phyloP scores from a whole-genome alignment of 2,113 vertebrate genomes.

The Triplophysa rosa region DNA sequence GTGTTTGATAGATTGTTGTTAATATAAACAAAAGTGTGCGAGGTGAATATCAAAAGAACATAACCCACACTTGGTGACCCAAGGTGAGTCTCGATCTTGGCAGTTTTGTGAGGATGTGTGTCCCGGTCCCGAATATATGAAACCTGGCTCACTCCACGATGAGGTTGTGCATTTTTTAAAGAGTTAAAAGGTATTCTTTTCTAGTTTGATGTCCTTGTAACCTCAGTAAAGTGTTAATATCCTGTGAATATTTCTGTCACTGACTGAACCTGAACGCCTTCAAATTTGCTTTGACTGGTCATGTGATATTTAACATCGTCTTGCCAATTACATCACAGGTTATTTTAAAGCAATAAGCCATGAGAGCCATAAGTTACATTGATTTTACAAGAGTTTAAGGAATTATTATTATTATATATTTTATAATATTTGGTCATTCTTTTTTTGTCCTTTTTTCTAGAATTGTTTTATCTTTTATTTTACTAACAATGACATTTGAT shows the following conservation, averaged over 20 bases:
- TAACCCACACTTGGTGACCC: constrained; percentile 6
- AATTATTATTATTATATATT: no score
- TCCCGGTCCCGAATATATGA: constrained; percentile 47
- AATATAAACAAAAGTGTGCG: constrained; percentile 33
- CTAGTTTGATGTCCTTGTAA: constrained; percentile 60
- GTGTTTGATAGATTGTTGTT: constrained; percentile 28
- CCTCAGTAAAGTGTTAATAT: constrained; percentile 21
- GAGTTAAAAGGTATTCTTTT: constrained; percentile 49
- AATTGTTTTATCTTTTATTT: no score
- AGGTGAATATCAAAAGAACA: constrained; percentile 18
- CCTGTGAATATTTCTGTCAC: constrained; percentile 45
- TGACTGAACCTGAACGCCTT: constrained; percentile 53
- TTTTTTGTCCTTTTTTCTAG: no score
- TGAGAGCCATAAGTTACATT: no score
- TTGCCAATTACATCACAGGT: not conserved
- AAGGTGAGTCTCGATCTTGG: constrained; percentile 13
- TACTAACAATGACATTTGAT: no score
- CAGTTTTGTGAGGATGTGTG: not conserved
- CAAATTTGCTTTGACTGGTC: constrained; percentile 55
- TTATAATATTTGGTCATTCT: no score
- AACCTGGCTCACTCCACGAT: constrained; percentile 48
- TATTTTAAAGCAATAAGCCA: not conserved
- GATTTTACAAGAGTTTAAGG: no score
- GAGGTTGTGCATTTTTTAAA: constrained; percentile 45
- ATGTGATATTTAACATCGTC: constrained; percentile 3